Conservation (phyloP, 2,888 invertebrate genomes). For the Sinohyriopsis cumingii region DNA sequence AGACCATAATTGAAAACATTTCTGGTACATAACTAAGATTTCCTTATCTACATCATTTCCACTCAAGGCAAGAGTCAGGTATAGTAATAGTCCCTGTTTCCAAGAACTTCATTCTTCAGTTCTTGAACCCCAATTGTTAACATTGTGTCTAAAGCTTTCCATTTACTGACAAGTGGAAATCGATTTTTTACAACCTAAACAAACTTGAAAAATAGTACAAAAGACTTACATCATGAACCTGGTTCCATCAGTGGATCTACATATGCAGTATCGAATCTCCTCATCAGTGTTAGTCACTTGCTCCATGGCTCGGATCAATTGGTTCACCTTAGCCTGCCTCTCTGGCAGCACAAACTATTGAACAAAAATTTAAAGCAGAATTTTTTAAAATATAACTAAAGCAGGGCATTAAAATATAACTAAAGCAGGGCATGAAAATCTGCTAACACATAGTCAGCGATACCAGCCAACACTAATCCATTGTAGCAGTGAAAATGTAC, state of each 20-base stretch:
- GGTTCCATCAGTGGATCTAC: slow-evolving; percentile 92
- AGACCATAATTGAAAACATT: too few species aligned
- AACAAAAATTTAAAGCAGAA: too few species aligned
- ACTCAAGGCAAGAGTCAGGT: background rate
- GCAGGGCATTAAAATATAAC: too few species aligned
- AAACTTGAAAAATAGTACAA: too few species aligned
- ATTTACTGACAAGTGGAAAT: background rate
- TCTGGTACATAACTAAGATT: background rate
- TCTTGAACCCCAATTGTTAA: background rate
- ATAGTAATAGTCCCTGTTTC: background rate
- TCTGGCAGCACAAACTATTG: slow-evolving; percentile 57
- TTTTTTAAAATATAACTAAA: too few species aligned
- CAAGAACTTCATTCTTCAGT: background rate
- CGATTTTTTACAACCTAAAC: background rate
- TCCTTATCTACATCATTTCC: background rate
- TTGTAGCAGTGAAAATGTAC: too few species aligned
- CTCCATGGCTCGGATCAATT: slow-evolving; percentile 59
- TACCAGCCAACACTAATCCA: too few species aligned
- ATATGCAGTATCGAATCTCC: slow-evolving; percentile 85
- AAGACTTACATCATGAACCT: slow-evolving; percentile 93
- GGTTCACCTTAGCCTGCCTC: slow-evolving; percentile 62
- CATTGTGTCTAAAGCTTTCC: background rate
- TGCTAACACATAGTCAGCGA: too few species aligned
- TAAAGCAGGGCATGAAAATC: too few species aligned
- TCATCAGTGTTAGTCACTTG: slow-evolving; percentile 42